Percentiles rank a stretch among this genome's conserved stretches.
Conservation (phyloP, 2,888 invertebrate genomes). For the Mayetiola destructor region DNA sequence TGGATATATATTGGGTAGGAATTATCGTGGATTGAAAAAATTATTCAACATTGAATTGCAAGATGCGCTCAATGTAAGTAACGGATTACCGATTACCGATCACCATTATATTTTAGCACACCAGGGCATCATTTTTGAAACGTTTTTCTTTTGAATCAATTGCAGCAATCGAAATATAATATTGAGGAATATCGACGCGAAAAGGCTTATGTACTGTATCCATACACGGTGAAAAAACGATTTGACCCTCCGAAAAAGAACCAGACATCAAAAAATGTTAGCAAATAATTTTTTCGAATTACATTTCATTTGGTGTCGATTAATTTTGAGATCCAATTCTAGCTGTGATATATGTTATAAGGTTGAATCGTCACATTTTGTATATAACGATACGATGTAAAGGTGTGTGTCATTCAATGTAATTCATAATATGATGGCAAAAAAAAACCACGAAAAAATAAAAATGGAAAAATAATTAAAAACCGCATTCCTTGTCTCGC, state of each 20-base stretch:
- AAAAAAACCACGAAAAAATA: too few relatives aligned
- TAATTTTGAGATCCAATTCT: too few relatives aligned
- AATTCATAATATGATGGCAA: too few relatives aligned
- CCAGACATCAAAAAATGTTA: background rate
- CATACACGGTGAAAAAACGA: slow-evolving; percentile 13
- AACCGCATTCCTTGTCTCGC: too few relatives aligned
- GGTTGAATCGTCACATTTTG: too few relatives aligned
- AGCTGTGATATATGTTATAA: too few relatives aligned
- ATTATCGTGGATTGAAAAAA: slow-evolving; percentile 31
- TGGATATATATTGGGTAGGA: slow-evolving; percentile 31
- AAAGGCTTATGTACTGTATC: slow-evolving; percentile 25
- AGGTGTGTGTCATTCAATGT: too few relatives aligned
- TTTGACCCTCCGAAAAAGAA: background rate
- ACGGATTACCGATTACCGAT: background rate
- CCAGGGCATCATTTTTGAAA: too few relatives aligned
- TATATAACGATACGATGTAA: too few relatives aligned
- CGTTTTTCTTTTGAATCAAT: background rate
- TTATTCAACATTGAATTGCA: slow-evolving; percentile 28
- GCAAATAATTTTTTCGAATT: too few relatives aligned
- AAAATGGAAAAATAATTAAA: too few relatives aligned
- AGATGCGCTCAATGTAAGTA: slow-evolving; percentile 31
- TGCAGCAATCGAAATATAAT: slow-evolving; percentile 31
- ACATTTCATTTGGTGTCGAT: too few relatives aligned
- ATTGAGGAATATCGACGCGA: slow-evolving; percentile 29
- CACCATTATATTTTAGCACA: slow-evolving; percentile 2